phyloP scores from a whole-genome alignment of 2,113 vertebrate genomes.

The Hydropotes inermis region DNA sequence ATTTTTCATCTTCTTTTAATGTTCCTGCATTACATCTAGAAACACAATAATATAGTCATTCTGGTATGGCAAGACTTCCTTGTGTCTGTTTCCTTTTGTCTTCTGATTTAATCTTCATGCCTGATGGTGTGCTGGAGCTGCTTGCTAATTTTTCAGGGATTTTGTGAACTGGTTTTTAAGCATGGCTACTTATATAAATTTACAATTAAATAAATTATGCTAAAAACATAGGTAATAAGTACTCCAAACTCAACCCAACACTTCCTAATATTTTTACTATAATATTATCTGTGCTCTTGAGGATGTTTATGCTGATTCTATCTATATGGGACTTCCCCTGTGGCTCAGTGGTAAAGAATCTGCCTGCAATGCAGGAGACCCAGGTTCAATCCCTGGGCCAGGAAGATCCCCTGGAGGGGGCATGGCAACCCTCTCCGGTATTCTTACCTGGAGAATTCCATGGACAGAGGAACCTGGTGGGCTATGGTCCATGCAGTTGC shows the following conservation, averaged over 20 bases:
- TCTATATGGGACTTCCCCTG: background rate
- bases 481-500: accelerated
- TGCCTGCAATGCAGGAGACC: background rate
- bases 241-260: background rate
- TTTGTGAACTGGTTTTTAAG: background rate
- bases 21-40: background rate
- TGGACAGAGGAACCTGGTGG: background rate
- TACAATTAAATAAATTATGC: background rate
- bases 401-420: background rate
- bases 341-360: background rate
- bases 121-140: background rate
- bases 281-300: background rate
- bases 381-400: background rate
- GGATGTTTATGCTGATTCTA: background rate
- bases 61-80: background rate
- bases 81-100: background rate
- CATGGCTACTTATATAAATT: background rate
- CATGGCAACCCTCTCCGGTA: background rate
- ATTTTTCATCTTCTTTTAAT: background rate
- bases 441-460: background rate
- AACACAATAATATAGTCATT: background rate
- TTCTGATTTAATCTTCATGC: background rate
- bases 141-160: background rate
- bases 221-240: background rate
- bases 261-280: background rate